These are phyloP conservation scores for Deilephila porcellus DNA, from an alignment of 2,888 invertebrate genomes.

Conservation along the genomic window DNA sequence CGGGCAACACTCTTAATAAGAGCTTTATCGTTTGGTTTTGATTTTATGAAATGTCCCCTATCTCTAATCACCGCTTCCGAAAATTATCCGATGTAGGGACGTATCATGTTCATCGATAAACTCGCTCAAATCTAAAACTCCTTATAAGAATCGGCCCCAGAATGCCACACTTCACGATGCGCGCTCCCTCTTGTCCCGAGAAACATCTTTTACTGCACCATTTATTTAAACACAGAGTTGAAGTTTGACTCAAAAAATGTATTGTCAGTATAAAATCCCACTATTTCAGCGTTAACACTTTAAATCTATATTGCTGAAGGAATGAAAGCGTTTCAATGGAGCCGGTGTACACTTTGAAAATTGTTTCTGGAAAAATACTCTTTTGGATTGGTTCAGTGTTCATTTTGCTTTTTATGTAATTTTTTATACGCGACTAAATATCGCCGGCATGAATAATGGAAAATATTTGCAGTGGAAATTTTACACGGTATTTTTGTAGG, in stretches of 20 bases:
- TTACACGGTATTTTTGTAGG: not conserved
- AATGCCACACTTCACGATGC: too few species aligned
- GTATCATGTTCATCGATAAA: too few species aligned
- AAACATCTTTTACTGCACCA: too few species aligned
- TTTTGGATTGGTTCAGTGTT: not conserved
- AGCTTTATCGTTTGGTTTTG: too few species aligned
- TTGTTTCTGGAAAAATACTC: conserved; percentile 24
- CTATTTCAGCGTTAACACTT: conserved; percentile 12
- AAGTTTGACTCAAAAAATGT: conserved; percentile 6
- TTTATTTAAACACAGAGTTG: too few species aligned
- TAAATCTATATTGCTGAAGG: conserved; percentile 18
- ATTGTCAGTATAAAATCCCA: conserved; percentile 19
- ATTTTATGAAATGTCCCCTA: too few species aligned
- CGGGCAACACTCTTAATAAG: too few species aligned
- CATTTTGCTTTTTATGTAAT: not conserved
- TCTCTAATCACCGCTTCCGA: too few species aligned
- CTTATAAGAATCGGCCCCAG: too few species aligned
- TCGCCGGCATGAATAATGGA: not conserved
- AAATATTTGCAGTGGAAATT: not conserved
- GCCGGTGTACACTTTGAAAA: conserved; percentile 11
- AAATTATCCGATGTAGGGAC: too few species aligned
- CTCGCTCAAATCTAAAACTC: too few species aligned
- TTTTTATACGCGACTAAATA: not conserved
- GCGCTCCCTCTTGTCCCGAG: too few species aligned
- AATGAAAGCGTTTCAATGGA: not conserved